phyloP scores from a whole-genome alignment of 2,888 invertebrate species.

The Acronicta alni region DNA sequence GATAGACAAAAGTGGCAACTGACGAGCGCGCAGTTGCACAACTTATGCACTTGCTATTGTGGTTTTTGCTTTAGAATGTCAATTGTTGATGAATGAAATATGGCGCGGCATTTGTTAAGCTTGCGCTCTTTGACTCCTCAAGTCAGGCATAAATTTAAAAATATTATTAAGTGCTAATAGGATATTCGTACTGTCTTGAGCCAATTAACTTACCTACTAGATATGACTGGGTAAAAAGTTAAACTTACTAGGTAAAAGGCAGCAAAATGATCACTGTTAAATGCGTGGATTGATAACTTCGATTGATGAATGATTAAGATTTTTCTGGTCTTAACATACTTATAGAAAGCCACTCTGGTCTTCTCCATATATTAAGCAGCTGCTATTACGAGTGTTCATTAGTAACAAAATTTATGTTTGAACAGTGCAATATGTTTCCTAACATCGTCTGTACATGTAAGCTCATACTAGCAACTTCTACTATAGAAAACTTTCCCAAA shows the following conservation, averaged over 20 bases:
- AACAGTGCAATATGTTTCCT: neutral
- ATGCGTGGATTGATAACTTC: too few relatives aligned
- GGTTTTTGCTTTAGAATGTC: slow-evolving; percentile 39
- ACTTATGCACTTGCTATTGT: slow-evolving; percentile 53
- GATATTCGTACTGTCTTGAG: neutral
- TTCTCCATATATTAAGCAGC: neutral
- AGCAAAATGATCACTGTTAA: too few relatives aligned
- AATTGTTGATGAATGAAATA: slow-evolving; percentile 40
- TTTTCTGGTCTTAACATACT: neutral
- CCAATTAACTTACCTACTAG: too few relatives aligned
- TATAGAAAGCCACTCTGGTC: neutral
- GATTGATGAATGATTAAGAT: too few relatives aligned
- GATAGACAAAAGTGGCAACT: slow-evolving; percentile 44
- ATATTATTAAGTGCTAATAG: neutral
- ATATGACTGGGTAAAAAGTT: too few relatives aligned
- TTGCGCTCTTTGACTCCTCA: neutral
- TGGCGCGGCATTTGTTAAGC: slow-evolving; percentile 10
- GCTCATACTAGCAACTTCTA: neutral
- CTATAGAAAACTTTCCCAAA: slow-evolving; percentile 4
- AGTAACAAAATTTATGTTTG: neutral
- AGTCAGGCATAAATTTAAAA: neutral
- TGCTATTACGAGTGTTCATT: neutral
- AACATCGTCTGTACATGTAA: neutral
- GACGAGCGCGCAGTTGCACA: slow-evolving; percentile 44
- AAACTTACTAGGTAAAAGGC: too few relatives aligned